Evolutionary conservation across 2,888 invertebrate genomes (phyloP), one percentile per base, ranked within the genome.

Genomic region (Torymus texanus): DNA sequence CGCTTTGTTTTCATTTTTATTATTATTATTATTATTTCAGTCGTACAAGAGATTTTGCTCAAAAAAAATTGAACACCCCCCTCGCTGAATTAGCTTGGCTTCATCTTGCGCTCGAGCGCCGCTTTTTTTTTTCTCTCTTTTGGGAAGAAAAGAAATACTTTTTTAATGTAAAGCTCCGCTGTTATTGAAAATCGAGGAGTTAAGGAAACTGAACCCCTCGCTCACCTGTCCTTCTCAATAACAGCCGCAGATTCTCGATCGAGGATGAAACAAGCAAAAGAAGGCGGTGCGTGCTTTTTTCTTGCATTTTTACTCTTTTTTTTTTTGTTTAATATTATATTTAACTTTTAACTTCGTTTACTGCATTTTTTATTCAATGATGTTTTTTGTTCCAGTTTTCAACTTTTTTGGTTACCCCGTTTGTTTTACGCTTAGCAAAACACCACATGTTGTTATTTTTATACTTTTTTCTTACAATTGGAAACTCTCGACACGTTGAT

Each of bases 1-100:
- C 8, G 41, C 41, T 61, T 61, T 68, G 41, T 18, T 56, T 41
- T 66, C 24, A 29, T 67, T 66, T 71, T 50, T 16, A 63, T 61
- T 78, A 53, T 71, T 79, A 53, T 71, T 79, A 21, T 21, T 21
- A 41, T 41, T 67, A 65, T 67, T 79, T 82, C 74, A 76, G 81
- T 83, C 78, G 75, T 80, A 82, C 70, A 77, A 82, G 82, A 85
- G 82, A 85, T 85, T 86, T 84, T 83, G 83, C 81, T 86, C 83
- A 83, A 85, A 85, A 85, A 83, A 83, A 84, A 70, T 65, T 81
- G 62, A 65, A 75, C 81, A 79, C 71, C 73, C 56, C 29, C 68
- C 71, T 58, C 70, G 41, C 61, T 68, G 12, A 56, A 75, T 58
- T 67, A 67, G 74, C 68, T 70, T 75, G 51, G 65, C 61, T 81